Base-by-base conservation (phyloP, 2,113 vertebrate genomes). In the Athene noctua region DNA sequence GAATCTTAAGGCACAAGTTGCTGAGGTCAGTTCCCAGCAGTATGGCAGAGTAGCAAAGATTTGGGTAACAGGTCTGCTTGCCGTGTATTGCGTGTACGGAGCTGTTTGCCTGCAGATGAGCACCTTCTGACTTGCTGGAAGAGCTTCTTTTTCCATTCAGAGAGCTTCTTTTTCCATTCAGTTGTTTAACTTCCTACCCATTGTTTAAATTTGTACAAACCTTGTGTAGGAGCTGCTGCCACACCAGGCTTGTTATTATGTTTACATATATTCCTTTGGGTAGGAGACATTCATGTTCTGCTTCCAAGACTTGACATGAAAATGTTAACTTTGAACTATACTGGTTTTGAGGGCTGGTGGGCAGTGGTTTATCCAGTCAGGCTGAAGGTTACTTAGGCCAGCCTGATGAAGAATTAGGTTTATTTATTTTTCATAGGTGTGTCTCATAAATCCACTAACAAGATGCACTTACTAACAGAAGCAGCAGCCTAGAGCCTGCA, bases 401-500 rank as follows among this genome's bases (percentile, higher is more conserved):
- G 94, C 95, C 94, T 96, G 72, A 94, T 95, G 93, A 89, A 96
- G 92, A 96, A 92, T 67, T 90, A 96, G 92, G 59, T 63, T 94
- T 92, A 84, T 96, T 96, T 96, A 94, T 95, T 97, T 96, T 96
- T 92, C 83, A 71, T 97, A 95, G 96, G 26, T 94, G 87, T 95
- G 85, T 97, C 94, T 93, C 94, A 90, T 94, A 94, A 97, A 91
- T 67, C 92, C 90, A 96, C 96, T 97, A 96, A 95, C 90, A 93
- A 96, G 91, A 96, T 96, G 96, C 97, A 97, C 96, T 97, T 97
- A 97, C 79, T 95, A 97, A 94, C 78, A 88, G 93, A 93, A 96
- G 94, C 90, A 88, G 92, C 96, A 75, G 94, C 74, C 65, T 86
- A 91, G 94, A 62, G 83, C 94, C 94, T 79, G 84, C 96, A 88